These are phyloP conservation scores for Thaleichthys pacificus DNA, from an alignment of 2,797 vertebrate species.

Conservation along the genomic window DNA sequence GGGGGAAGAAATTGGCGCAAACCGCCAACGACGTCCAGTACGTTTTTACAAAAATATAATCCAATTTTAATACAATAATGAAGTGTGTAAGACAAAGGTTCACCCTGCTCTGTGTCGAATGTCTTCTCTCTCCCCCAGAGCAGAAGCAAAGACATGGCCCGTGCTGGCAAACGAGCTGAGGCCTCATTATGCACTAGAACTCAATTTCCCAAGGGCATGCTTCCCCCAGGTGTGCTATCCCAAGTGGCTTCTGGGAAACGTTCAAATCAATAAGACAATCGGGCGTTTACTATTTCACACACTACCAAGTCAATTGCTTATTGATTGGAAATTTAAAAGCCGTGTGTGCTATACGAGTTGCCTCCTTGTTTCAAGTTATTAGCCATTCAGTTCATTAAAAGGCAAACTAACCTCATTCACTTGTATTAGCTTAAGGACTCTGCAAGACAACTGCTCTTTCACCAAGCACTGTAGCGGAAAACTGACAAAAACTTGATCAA, in stretches of 20 bases:
- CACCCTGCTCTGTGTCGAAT: neutral
- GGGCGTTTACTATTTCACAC: neutral
- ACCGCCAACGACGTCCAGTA: neutral
- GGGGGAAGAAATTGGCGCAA: too few species aligned
- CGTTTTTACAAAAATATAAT: neutral
- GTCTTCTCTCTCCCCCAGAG: neutral
- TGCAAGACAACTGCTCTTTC: conserved; percentile 42
- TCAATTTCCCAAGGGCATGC: conserved; percentile 11
- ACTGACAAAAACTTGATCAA: conserved; percentile 1
- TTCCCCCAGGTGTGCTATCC: neutral
- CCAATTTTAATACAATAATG: neutral
- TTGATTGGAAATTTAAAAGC: conserved; percentile 42
- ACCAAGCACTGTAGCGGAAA: conserved; percentile 23
- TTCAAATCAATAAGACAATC: neutral
- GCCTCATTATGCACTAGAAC: conserved; percentile 10
- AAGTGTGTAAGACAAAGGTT: neutral
- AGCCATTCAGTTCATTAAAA: conserved; percentile 10
- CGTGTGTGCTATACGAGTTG: conserved; percentile 9
- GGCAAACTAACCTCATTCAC: neutral
- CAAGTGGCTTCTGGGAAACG: neutral
- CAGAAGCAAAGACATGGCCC: neutral
- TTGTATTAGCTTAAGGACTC: neutral
- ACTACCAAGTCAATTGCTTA: neutral
- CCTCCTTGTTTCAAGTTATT: conserved; percentile 13
- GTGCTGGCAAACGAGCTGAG: conserved; percentile 17